Evolutionary conservation across 2,888 invertebrate species (phyloP).

Genomic region (Lathronympha strigana): DNA sequence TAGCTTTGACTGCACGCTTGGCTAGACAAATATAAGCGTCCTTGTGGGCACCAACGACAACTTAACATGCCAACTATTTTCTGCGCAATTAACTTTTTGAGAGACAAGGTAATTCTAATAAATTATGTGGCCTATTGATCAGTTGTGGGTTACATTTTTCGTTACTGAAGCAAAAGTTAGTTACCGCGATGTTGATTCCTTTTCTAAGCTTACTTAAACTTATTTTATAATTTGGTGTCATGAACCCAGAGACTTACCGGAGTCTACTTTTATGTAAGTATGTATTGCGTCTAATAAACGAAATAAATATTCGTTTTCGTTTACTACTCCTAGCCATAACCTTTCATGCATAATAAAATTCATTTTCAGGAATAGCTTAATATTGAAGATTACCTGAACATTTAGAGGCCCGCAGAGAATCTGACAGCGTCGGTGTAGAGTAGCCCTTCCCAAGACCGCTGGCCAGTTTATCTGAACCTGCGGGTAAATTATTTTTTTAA

Average conservation of each 20-base stretch:
- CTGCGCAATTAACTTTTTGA: slow-evolving; percentile 42
- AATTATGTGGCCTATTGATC: slow-evolving; percentile 17
- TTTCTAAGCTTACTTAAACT: neutral
- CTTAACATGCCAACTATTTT: slow-evolving; percentile 44
- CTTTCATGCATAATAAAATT: too few relatives aligned
- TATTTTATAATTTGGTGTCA: too few relatives aligned
- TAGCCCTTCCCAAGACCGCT: slow-evolving; percentile 76
- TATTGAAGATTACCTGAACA: slow-evolving; percentile 69
- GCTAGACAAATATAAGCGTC: slow-evolving; percentile 45
- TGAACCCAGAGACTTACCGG: too few relatives aligned
- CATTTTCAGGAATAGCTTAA: neutral
- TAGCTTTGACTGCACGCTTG: slow-evolving; percentile 65
- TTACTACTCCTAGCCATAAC: too few relatives aligned
- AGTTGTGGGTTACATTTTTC: neutral
- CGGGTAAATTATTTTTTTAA: slow-evolving; percentile 42
- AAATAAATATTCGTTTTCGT: too few relatives aligned
- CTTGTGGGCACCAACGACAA: slow-evolving; percentile 44
- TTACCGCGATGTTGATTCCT: neutral
- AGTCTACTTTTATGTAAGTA: too few relatives aligned
- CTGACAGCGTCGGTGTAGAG: slow-evolving; percentile 72
- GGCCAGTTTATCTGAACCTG: slow-evolving; percentile 75
- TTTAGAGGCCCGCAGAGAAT: slow-evolving; percentile 75
- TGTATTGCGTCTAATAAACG: too few relatives aligned
- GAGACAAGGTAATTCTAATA: slow-evolving; percentile 34
- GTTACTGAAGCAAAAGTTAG: neutral